Base-by-base conservation (phyloP, 2,888 invertebrate species). In the Nymphalis urticae region DNA sequence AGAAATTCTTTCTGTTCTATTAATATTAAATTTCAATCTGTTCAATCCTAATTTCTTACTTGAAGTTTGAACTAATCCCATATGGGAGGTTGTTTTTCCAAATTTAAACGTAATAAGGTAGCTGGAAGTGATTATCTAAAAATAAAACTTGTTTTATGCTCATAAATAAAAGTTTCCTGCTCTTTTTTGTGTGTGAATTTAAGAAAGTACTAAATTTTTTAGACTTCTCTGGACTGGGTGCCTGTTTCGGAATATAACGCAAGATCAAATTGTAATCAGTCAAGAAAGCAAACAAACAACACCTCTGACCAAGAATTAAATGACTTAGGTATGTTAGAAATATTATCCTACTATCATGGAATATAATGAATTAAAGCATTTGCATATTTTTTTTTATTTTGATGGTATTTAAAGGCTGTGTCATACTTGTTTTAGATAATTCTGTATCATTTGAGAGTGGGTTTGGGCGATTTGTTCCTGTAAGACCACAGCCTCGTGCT, bases 151-250 rank as follows among this genome's bases (percentile, higher is more conserved):
- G 19, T 42, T 42, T 19, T 50, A 8, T 50, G 50, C 1, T 50
- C 19, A n/a, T 50, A n/a, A 19, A n/a, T 24, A 56, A 32, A 54
- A 36, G 24, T 42, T 61, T 66, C 24, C 19, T 64, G 32, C 63
- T n/a, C 7, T 66, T 63, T 63, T 64, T 68, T 60, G 62, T 27
- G 9, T 69, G 59, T 70, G 42, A 53, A 59, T 68, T 72, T 70
- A 69, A 72, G 71, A 72, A 65, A 68, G 56, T 73, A 64, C 47
- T 61, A 62, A 64, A 70, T 75, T 74, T 90, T 92, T 81, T 85
- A 93, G 93, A 90, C 92, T 70, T 90, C 93, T 74, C 82, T 93
- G 79, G 93, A 93, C 82, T 93, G 93, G 93, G 90, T 93, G 72
- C 93, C 93, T 64, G 93, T 93, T 60, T 92, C 93, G 53, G 93